Percentiles rank a stretch among this genome's conserved stretches.
Evolutionary conservation across 2,888 invertebrate genomes (phyloP).

Genomic region (Tyria jacobaeae): DNA sequence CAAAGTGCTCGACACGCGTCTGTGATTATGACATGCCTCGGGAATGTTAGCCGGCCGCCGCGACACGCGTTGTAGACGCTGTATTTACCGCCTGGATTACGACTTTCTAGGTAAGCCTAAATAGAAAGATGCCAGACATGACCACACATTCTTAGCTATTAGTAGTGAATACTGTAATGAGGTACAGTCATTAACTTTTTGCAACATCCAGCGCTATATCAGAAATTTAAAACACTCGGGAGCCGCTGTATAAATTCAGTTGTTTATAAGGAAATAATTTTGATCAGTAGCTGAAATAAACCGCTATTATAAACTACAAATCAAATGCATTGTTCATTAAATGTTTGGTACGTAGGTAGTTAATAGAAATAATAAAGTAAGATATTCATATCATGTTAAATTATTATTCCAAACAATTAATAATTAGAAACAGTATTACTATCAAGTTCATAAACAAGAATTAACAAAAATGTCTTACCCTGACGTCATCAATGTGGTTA

Average conservation of each 20-base stretch:
- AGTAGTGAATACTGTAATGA: too few relatives aligned
- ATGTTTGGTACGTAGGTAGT: too few relatives aligned
- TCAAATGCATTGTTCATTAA: too few relatives aligned
- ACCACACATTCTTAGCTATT: background rate
- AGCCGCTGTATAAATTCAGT: too few relatives aligned
- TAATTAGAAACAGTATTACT: background rate
- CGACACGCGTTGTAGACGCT: slow-evolving; percentile 93
- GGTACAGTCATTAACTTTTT: too few relatives aligned
- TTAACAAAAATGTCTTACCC: slow-evolving; percentile 66
- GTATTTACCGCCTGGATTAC: slow-evolving; percentile 91
- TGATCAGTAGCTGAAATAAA: too few relatives aligned
- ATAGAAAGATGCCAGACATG: background rate
- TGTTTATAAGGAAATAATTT: too few relatives aligned
- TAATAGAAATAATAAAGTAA: too few relatives aligned
- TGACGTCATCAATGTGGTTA: slow-evolving; percentile 97
- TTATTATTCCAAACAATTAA: background rate
- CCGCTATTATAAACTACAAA: too few relatives aligned
- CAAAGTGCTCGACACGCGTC: slow-evolving; percentile 87
- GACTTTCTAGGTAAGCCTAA: slow-evolving; percentile 90
- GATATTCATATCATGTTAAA: background rate
- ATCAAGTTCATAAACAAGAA: background rate
- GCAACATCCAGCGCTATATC: too few relatives aligned
- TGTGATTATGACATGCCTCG: slow-evolving; percentile 85
- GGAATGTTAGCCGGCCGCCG: slow-evolving; percentile 84
- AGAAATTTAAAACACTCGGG: too few relatives aligned